A percentile compares a stretch with the other conserved stretches of the same genome.
Evolutionary conservation across 2,797 vertebrate genomes (phyloP).

Genomic region (Takifugu rubripes): DNA sequence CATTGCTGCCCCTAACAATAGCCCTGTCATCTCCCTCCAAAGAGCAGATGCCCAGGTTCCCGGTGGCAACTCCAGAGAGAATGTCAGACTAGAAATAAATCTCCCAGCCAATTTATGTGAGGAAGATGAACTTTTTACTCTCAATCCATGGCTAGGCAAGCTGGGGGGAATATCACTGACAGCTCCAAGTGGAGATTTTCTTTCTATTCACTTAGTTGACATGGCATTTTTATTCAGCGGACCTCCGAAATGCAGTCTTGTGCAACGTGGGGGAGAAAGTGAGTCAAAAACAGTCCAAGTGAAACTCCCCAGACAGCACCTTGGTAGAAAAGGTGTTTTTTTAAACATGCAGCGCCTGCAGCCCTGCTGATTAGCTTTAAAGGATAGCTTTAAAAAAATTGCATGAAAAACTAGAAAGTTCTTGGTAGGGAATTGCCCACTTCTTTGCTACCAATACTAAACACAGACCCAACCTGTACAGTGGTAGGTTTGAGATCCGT

Average conservation of each 20-base stretch:
- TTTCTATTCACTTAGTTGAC: constrained; percentile 59
- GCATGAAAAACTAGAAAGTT: no score
- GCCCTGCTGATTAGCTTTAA: constrained; percentile 25
- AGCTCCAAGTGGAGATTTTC: constrained; percentile 67
- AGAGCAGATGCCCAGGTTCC: constrained; percentile 64
- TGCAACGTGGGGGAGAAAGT: constrained; percentile 57
- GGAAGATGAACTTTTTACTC: constrained; percentile 72
- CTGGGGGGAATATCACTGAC: constrained; percentile 59
- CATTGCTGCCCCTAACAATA: constrained; percentile 65
- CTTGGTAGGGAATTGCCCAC: no score
- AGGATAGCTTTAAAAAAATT: constrained; percentile 47
- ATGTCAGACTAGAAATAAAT: constrained; percentile 75
- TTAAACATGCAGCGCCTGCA: constrained; percentile 10
- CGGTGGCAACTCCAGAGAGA: constrained; percentile 71
- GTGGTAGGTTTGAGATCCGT: no score
- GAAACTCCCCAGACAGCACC: constrained; percentile 48
- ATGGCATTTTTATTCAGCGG: constrained; percentile 75
- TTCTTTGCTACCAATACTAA: no score
- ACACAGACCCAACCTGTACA: no score
- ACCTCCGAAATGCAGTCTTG: constrained; percentile 62
- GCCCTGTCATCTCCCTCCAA: constrained; percentile 66
- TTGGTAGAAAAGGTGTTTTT: constrained; percentile 35
- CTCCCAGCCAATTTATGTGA: constrained; percentile 76
- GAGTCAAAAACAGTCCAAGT: constrained; percentile 62
- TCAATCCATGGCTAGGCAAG: constrained; percentile 52